A percentile compares a stretch with the other conserved stretches of the same genome.
Evolutionary conservation across 2,113 vertebrate species (phyloP).

Genomic region (Cnemophilus loriae): DNA sequence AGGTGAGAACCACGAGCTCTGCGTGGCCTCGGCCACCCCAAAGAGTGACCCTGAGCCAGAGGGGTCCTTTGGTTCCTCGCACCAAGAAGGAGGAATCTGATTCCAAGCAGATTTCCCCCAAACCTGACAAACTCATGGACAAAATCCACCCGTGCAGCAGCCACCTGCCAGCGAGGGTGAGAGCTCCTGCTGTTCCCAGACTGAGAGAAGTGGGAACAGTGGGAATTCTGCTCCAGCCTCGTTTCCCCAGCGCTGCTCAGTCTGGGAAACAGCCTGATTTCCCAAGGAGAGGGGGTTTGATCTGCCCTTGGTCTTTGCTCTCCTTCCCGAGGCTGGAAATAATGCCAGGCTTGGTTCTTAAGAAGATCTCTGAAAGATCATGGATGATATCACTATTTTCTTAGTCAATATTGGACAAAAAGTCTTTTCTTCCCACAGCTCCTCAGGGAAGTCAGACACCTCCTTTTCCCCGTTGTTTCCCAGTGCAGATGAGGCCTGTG

Average conservation of each 20-base stretch:
- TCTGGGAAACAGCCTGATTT: neutral
- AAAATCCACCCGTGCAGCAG: too few relatives aligned
- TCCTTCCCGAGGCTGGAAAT: neutral
- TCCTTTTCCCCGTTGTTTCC: neutral
- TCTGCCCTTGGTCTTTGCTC: neutral
- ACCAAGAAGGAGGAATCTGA: neutral
- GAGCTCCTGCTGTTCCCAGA: too few relatives aligned
- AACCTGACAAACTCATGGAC: neutral
- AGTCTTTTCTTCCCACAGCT: neutral
- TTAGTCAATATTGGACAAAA: neutral
- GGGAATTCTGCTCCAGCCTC: slow-evolving; percentile 28
- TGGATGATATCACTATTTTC: neutral
- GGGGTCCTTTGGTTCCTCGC: neutral
- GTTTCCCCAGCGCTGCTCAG: neutral
- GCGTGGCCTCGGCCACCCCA: neutral
- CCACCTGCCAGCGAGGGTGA: too few relatives aligned
- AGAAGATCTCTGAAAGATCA: neutral
- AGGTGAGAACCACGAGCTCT: neutral
- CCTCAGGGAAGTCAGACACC: neutral
- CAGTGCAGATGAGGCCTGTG: neutral
- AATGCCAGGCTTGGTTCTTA: neutral
- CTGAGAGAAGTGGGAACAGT: slow-evolving; percentile 5
- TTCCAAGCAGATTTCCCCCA: neutral
- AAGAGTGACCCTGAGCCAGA: neutral
- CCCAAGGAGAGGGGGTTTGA: neutral